Conservation (phyloP, 2,113 vertebrate species). For the Enhydra lutris region DNA sequence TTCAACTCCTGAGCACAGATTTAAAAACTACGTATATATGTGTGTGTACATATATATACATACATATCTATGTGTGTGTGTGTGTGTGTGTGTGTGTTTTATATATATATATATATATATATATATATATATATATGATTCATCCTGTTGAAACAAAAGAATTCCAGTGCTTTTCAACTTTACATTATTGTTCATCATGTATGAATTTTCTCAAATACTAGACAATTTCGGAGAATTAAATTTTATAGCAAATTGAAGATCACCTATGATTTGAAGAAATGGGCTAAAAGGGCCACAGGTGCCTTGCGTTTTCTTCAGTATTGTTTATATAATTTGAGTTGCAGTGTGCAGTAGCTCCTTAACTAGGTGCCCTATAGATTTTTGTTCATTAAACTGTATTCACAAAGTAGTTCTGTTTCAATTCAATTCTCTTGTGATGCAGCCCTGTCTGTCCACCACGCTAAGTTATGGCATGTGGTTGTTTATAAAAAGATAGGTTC, state of each 20-base stretch:
- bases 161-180: neutral
- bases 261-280: neutral
- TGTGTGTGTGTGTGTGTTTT: neutral
- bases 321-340: neutral
- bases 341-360: constrained; percentile 32
- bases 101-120: no score
- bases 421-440: neutral
- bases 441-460: neutral
- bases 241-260: neutral
- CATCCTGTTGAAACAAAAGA: neutral
- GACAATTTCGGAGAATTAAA: neutral
- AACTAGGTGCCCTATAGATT: constrained; percentile 54
- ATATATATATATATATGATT: neutral
- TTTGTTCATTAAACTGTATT: neutral
- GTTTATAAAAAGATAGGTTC: constrained; percentile 51
- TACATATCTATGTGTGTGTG: no score
- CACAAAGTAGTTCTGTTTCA: constrained; percentile 43
- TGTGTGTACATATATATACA: no score
- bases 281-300: neutral
- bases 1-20: neutral
- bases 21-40: neutral
- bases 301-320: neutral
- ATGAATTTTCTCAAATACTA: neutral
- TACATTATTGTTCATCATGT: neutral
- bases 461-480: neutral